Evolutionary conservation across 1,140 invertebrate genomes (phyloP).

Genomic region (Diprion similis): DNA sequence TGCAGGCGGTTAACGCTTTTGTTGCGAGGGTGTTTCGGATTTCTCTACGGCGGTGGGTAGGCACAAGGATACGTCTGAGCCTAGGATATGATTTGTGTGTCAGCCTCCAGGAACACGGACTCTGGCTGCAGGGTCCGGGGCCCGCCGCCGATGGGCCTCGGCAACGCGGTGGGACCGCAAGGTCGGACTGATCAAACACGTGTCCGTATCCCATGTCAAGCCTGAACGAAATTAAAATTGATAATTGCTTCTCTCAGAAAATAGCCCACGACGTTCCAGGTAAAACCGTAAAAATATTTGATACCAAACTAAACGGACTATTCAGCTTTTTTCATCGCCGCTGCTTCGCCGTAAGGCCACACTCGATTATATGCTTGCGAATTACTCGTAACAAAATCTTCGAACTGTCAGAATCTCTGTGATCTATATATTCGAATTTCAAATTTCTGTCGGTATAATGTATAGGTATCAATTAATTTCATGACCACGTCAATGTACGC

Average conservation of each 20-base stretch:
- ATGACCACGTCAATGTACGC: too few species aligned
- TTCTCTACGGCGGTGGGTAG: not conserved
- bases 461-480: too few species aligned
- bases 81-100: constrained; percentile 42
- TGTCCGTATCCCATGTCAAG: constrained; percentile 36
- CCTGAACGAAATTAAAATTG: constrained; percentile 44
- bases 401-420: too few species aligned
- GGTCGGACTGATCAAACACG: constrained; percentile 44
- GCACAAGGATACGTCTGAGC: not conserved
- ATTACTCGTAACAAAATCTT: too few species aligned
- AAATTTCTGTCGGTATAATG: too few species aligned
- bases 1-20: constrained; percentile 22
- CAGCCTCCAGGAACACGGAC: constrained; percentile 21
- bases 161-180: constrained; percentile 18
- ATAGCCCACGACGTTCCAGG: constrained; percentile 41
- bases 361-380: constrained; percentile 6
- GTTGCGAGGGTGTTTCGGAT: constrained; percentile 21
- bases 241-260: constrained; percentile 44
- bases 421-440: too few species aligned
- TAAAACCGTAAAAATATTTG: constrained; percentile 45
- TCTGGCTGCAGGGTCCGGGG: not conserved
- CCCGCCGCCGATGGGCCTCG: not conserved
- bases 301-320: constrained; percentile 47
- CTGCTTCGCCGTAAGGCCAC: constrained; percentile 6
- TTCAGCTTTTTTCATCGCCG: constrained; percentile 26